Conservation (phyloP, 2,888 invertebrate genomes). For the Sepioteuthis lessoniana region DNA sequence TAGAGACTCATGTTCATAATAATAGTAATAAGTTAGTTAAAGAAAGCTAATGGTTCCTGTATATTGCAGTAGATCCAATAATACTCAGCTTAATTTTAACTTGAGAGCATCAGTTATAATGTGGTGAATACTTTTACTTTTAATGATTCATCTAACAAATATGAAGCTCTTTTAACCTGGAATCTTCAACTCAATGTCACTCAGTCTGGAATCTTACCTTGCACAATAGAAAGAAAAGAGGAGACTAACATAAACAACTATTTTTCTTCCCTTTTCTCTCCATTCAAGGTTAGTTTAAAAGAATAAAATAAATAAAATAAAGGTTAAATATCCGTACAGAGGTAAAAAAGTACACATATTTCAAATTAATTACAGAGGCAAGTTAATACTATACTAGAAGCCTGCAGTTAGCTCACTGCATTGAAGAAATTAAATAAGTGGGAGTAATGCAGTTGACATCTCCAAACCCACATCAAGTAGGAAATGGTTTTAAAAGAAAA, state of each 20-base stretch:
- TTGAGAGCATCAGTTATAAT: background rate
- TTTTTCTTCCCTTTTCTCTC: background rate
- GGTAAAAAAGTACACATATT: background rate
- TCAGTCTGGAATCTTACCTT: background rate
- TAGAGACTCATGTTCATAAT: background rate
- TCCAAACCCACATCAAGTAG: background rate
- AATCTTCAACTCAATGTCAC: background rate
- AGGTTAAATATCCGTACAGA: background rate
- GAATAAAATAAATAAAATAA: background rate
- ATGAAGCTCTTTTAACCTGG: background rate
- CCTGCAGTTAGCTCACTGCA: background rate
- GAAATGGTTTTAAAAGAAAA: background rate
- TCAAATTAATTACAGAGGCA: background rate
- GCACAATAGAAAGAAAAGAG: background rate
- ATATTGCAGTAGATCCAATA: background rate
- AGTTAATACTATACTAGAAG: background rate
- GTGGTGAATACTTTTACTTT: background rate
- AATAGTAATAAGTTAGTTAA: background rate
- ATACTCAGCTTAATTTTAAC: background rate
- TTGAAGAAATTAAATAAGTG: background rate
- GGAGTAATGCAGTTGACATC: background rate
- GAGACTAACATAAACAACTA: background rate
- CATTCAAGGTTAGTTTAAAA: background rate
- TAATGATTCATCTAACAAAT: constrained; percentile 8
- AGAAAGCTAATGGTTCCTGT: background rate